Evolutionary conservation across 1,140 invertebrate genomes (phyloP), one percentile per base, ranked within the genome.

Genomic region (Muscidifurax raptorellus): DNA sequence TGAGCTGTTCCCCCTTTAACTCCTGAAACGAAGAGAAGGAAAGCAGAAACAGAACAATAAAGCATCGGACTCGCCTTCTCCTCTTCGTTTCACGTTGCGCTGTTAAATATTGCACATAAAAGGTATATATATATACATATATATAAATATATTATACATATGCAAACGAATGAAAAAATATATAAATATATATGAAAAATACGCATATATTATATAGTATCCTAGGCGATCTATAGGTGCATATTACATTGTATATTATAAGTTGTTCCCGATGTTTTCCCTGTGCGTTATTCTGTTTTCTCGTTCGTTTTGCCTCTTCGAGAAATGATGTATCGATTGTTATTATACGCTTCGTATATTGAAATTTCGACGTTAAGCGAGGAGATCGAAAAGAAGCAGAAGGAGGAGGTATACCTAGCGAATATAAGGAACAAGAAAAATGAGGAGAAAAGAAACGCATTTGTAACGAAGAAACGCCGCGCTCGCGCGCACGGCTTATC

Each of bases 331-430:
- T 67, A 85, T 80, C 78, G 52, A 80, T 75, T 75, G 59, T 80
- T 85, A 85, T 80, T 85, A 85, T 32, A n/a, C 44, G 83, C 78
- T 80, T 85, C 27, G 32, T 25, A 36, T 85, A 84, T 85, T 79
- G 67, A 40, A 84, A 79, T 71, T 72, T 78, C 25, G 2, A 72
- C 52, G 28, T 82, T 44, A 66, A 59, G 30, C 27, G 64, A 66
- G 47, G n/a, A 18, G 28, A 52, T 9, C 13, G 59, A 66, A 22
- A 32, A 5, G 12, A 47, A 30, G 28, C 1, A 80, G 64, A 72
- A 40, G 27, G 18, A 36, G 40, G 47, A 72, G 71, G n/a, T 27
- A 67, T 5, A 13, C 3, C 30, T 27, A 59, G 52, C 25, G 40
- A 80, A 75, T 59, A 47, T n/a, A 59, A 59, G 27, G 77, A 75